Evolutionary conservation across 2,113 vertebrate genomes (phyloP).

Genomic region (Spheniscus mendiculus): DNA sequence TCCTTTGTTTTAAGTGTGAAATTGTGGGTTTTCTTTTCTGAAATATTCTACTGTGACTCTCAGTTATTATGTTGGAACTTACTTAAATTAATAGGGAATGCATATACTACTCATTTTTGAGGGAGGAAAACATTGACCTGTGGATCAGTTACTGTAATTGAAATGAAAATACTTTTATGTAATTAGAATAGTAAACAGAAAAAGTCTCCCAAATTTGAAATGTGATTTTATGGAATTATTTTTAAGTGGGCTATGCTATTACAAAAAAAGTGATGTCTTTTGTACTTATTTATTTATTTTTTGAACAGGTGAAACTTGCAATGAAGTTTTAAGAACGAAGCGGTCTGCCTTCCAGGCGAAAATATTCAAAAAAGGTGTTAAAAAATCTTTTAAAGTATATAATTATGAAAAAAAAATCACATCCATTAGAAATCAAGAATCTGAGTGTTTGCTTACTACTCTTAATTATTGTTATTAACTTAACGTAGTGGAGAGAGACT

Average conservation of each 20-base stretch:
- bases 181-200: neutral
- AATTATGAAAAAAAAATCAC: neutral
- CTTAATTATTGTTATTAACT: neutral
- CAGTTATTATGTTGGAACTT: neutral
- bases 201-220: neutral
- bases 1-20: neutral
- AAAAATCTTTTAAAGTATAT: neutral
- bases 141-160: neutral
- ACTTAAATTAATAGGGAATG: neutral
- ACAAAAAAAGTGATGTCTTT: neutral
- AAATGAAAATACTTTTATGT: neutral
- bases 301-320: constrained; percentile 67
- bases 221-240: neutral
- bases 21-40: neutral
- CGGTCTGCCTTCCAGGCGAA: constrained; percentile 11
- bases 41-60: neutral
- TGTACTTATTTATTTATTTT: neutral
- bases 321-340: constrained; percentile 68
- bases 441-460: neutral
- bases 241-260: neutral
- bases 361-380: constrained; percentile 64
- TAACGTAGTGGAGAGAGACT: neutral
- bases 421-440: neutral
- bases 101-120: neutral
- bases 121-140: neutral